Evolutionary conservation across 1,140 invertebrate genomes (phyloP).

Genomic region (Sesamia nonagrioides): DNA sequence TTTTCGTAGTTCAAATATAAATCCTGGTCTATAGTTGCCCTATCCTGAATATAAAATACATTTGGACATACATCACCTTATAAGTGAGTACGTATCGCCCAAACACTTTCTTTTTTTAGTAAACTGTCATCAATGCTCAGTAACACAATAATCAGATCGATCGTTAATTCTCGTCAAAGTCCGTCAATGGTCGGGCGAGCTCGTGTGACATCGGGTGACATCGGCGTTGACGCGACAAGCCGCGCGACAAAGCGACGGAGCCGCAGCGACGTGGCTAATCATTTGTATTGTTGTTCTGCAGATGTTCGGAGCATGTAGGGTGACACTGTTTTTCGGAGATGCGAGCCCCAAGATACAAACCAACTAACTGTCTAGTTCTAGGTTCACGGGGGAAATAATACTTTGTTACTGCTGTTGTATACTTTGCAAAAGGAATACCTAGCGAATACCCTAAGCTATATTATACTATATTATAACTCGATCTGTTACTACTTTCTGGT

Average conservation of each 20-base stretch:
- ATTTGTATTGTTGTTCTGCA: conserved; percentile 75
- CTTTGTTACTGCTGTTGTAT: no score
- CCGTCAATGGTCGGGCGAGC: neutral
- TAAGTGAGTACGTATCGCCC: neutral
- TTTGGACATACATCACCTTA: neutral
- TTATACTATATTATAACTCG: no score
- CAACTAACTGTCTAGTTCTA: no score
- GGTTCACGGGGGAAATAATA: no score
- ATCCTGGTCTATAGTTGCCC: no score
- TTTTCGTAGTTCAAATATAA: no score
- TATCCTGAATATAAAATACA: no score
- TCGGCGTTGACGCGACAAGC: conserved; percentile 21
- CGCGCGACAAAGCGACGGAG: neutral
- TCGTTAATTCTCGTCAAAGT: conserved; percentile 32
- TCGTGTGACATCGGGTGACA: conserved; percentile 30
- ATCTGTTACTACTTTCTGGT: no score
- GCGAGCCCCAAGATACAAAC: no score
- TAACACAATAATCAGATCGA: conserved; percentile 28
- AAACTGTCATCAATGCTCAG: neutral
- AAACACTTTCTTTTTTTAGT: neutral
- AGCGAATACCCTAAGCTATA: no score
- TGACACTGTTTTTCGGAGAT: conserved; percentile 24
- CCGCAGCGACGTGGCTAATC: conserved; percentile 72
- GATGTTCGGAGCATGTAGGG: conserved; percentile 64
- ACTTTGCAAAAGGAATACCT: no score